Base-by-base conservation (phyloP, 2,888 invertebrate species). In the Eristalis arbustorum region DNA sequence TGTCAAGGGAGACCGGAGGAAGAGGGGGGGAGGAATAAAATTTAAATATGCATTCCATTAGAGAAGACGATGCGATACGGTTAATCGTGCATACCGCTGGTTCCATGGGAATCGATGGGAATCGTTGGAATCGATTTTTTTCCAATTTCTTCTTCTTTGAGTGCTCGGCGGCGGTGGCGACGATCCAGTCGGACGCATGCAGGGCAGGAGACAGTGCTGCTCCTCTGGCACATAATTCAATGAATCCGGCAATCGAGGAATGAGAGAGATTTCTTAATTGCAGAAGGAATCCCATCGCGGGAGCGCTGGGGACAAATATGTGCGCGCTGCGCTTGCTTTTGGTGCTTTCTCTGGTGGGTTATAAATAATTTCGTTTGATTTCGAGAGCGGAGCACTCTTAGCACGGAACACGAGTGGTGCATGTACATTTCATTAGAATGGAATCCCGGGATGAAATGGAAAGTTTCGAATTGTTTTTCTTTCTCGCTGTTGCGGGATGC, bases 31-130 rank as follows among this genome's bases (percentile, higher is more conserved):
- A 56, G 28, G 23, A 63, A 71, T 31, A 76, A 76, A 63, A 85
- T 82, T 82, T 77, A 81, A 82, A 85, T 85, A 85, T 77, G 77
- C 76, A 82, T 82, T 74, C 85, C 85, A 77, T 84, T 84, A 49
- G 49, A 73, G 73, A 77, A 40, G 40, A 63, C 28, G 57, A 84
- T 61, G 66, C 59, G 66, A 42, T 64, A 81, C 73, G 81, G 85
- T 85, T 74, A 85, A 77, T 82, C 74, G 28, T 73, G 73, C 74
- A 73, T 77, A 66, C 77, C 77, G 74, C 81, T 81, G 73, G 77
- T 77, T 73, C 73, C 75, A 49, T 57, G 28, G 37, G 75, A 76
- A 85, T 57, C 68, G 40, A 77, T 78, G 73, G 49, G 74, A 77
- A 80, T 76, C 75, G 62, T 72, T 61, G 62, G 67, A 85, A 85